A percentile compares a stretch with the other conserved stretches of the same genome.
These are phyloP conservation scores for Canis aureus DNA, from an alignment of 2,113 vertebrate species.

Conservation along the genomic window DNA sequence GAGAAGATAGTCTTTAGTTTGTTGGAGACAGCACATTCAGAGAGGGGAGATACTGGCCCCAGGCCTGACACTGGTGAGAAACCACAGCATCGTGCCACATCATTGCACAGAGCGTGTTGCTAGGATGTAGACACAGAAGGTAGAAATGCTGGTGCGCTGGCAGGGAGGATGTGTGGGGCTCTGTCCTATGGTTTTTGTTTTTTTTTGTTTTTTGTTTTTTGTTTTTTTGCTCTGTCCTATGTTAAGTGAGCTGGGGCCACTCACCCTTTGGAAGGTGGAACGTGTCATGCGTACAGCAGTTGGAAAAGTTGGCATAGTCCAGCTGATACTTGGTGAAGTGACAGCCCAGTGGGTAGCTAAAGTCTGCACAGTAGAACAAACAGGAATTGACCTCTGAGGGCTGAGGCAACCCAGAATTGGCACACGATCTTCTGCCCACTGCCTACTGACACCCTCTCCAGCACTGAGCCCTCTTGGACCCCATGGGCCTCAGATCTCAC, in stretches of 20 bases:
- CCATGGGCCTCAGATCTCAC: conserved; percentile 88
- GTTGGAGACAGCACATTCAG: not conserved
- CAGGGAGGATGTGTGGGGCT: not conserved
- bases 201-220: too few species aligned
- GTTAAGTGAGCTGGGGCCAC: not conserved
- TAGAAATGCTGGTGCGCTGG: not conserved
- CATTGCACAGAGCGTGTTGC: not conserved
- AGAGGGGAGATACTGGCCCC: not conserved
- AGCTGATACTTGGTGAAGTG: conserved; percentile 92
- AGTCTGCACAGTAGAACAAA: conserved; percentile 92
- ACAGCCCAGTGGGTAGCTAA: conserved; percentile 90
- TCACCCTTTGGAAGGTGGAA: conserved; percentile 88
- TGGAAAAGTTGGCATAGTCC: conserved; percentile 87
- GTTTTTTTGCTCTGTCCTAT: not conserved
- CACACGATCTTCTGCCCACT: conserved; percentile 90
- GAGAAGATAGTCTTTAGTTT: not conserved
- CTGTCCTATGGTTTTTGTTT: too few species aligned
- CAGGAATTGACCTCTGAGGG: conserved; percentile 76
- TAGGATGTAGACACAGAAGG: not conserved
- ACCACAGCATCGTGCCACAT: conserved; percentile 20
- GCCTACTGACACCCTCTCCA: conserved; percentile 88
- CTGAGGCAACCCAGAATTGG: conserved; percentile 89
- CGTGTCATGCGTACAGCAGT: conserved; percentile 80
- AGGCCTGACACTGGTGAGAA: not conserved
- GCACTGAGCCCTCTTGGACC: conserved; percentile 88